phyloP scores from a whole-genome alignment of 2,888 invertebrate genomes.

The Sesia bembeciformis region DNA sequence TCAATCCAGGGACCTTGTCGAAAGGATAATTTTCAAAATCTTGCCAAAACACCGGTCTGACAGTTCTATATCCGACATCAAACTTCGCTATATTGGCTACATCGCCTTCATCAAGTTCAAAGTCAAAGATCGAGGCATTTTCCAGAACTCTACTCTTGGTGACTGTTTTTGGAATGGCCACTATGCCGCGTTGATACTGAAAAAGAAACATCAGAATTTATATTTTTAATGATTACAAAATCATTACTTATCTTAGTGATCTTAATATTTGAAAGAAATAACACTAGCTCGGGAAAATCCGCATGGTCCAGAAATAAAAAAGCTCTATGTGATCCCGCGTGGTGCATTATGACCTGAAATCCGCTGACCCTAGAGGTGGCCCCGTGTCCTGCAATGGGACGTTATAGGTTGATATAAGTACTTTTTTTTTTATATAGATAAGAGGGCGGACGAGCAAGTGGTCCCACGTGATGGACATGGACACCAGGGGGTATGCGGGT shows the following conservation, averaged over 20 bases:
- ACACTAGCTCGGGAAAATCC: no score
- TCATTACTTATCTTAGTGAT: neutral
- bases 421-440: no score
- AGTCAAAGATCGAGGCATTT: conserved; percentile 54
- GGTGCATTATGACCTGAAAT: no score
- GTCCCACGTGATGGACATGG: no score
- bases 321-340: no score
- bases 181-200: conserved; percentile 46
- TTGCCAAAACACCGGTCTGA: conserved; percentile 32
- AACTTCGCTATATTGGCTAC: conserved; percentile 30
- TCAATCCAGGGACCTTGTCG: conserved; percentile 17
- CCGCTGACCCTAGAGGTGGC: no score
- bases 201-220: conserved; percentile 7
- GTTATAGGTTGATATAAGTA: no score
- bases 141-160: conserved; percentile 37
- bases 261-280: no score
- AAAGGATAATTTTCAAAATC: conserved; percentile 36
- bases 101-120: conserved; percentile 32
- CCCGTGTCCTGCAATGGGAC: no score
- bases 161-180: conserved; percentile 43
- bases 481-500: no score
- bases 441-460: no score
- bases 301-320: no score
- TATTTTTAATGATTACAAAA: neutral
- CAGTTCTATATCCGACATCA: conserved; percentile 38